A percentile compares a stretch with the other conserved stretches of the same genome.
Evolutionary conservation across 2,888 invertebrate genomes (phyloP).

Genomic region (Eristalinus sepulchralis): DNA sequence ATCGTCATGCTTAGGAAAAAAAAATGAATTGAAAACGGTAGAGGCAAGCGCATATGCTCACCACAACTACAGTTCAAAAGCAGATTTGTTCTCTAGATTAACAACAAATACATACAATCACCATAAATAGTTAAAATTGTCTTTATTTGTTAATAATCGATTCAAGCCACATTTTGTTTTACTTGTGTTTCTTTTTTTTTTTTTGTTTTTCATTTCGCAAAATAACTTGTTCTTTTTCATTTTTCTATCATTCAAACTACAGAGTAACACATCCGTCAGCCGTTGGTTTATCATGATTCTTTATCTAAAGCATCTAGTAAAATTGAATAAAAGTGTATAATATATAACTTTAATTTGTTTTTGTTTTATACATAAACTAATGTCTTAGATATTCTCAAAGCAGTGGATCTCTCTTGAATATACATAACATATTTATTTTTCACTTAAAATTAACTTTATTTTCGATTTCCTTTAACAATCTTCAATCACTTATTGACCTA

Average conservation of each 20-base stretch:
- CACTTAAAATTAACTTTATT: slow-evolving; percentile 40
- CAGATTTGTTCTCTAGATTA: no score
- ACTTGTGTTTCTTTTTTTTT: no score
- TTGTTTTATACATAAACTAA: slow-evolving; percentile 43
- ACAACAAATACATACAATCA: not conserved
- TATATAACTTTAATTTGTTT: slow-evolving; percentile 3
- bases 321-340: slow-evolving; percentile 20
- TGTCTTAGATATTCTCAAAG: slow-evolving; percentile 54
- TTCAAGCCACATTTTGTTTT: slow-evolving; percentile 65
- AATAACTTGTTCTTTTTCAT: slow-evolving; percentile 39
- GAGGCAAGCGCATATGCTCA: no score
- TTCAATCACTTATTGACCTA: not conserved
- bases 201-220: slow-evolving; percentile 14
- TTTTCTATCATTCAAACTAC: slow-evolving; percentile 40
- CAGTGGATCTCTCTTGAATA: slow-evolving; percentile 36
- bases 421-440: slow-evolving; percentile 31
- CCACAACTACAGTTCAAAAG: no score
- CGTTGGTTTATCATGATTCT: slow-evolving; percentile 20
- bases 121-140: slow-evolving; percentile 50
- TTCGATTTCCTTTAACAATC: slow-evolving; percentile 39
- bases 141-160: slow-evolving; percentile 68
- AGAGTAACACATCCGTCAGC: not conserved
- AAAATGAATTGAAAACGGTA: no score
- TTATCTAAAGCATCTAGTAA: slow-evolving; percentile 47
- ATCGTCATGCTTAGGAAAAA: no score